Conservation (phyloP, 2,888 invertebrate species). For the Ditylenchus weischeri region DNA sequence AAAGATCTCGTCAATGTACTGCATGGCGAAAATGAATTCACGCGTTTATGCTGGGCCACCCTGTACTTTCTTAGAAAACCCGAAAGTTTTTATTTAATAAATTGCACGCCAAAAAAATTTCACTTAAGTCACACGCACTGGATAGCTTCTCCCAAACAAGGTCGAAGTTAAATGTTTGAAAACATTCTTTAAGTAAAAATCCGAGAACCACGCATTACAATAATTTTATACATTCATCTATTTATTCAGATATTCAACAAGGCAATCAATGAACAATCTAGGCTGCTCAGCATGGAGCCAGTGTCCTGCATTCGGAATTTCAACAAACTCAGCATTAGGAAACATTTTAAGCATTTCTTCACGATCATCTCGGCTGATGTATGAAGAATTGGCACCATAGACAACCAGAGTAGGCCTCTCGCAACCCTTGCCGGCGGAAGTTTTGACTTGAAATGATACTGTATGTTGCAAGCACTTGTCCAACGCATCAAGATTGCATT, state of each 20-base stretch:
- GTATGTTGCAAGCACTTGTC: slow-evolving; percentile 67
- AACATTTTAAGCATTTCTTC: slow-evolving; percentile 69
- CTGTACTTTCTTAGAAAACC: no score
- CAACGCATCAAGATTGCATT: slow-evolving; percentile 77
- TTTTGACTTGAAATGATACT: slow-evolving; percentile 16
- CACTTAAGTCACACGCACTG: no score
- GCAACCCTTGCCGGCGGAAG: slow-evolving; percentile 58
- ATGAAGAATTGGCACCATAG: slow-evolving; percentile 78
- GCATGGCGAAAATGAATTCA: no score
- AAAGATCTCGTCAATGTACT: no score
- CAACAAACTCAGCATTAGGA: slow-evolving; percentile 70
- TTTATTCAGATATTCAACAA: slow-evolving; percentile 67
- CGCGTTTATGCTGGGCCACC: no score
- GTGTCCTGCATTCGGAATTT: slow-evolving; percentile 80
- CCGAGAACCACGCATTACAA: not conserved
- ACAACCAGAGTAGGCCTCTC: slow-evolving; percentile 77
- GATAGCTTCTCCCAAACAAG: no score
- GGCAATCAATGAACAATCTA: slow-evolving; percentile 70
- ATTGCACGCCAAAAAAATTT: no score
- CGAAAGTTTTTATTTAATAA: no score
- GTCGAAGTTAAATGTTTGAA: no score
- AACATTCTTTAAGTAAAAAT: no score
- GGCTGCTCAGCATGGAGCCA: slow-evolving; percentile 89
- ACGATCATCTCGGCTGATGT: slow-evolving; percentile 63
- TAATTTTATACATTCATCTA: not conserved